Base-by-base conservation (phyloP, 2,113 vertebrate genomes). In the Oenanthe melanoleuca region DNA sequence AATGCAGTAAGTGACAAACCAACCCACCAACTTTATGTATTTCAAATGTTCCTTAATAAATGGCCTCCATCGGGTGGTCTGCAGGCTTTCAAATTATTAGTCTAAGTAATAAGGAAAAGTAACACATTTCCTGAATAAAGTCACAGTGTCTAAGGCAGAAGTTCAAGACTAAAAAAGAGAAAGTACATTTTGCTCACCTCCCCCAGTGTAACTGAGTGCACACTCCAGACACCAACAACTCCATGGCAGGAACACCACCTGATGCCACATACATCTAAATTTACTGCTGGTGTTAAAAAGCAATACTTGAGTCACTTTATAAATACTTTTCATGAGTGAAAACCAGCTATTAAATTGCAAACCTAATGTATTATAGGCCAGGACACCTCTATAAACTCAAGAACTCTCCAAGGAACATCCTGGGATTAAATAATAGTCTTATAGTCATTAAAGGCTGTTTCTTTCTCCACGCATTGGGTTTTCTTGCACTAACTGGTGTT, bases 331-430 rank as follows among this genome's bases (percentile, higher is more conserved):
- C 22, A 85, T 59, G 53, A 63, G 55, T 47, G 37, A 21, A 78
- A 92, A 84, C 21, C 64, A 73, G 83, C 44, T 75, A 60, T 82
- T 95, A 84, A 84, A 78, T 92, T 93, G 86, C 88, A 96, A 96
- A 78, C 33, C 60, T 88, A 40, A 92, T 28, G 79, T 86, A 89
- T 2, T 86, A 66, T 37, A 82, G 88, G 64, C 40, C 20, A 3
- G 90, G 44, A 89, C 61, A 67, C 67, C 67, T 91, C 78, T 73
- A 64, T 74, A 91, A 95, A 95, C 91, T 89, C 60, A 91, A 73
- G 82, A 92, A 80, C 57, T 91, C 82, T 89, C 80, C 64, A 86
- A 80, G 80, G 95, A 95, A 83, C 56, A 15, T 29, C 60, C 55
- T 53, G 52, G 60, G 71, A 95, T 96, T 95, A 92, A 92, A 91